phyloP scores from a whole-genome alignment of 2,888 invertebrate genomes.

The Helicoverpa assulta region DNA sequence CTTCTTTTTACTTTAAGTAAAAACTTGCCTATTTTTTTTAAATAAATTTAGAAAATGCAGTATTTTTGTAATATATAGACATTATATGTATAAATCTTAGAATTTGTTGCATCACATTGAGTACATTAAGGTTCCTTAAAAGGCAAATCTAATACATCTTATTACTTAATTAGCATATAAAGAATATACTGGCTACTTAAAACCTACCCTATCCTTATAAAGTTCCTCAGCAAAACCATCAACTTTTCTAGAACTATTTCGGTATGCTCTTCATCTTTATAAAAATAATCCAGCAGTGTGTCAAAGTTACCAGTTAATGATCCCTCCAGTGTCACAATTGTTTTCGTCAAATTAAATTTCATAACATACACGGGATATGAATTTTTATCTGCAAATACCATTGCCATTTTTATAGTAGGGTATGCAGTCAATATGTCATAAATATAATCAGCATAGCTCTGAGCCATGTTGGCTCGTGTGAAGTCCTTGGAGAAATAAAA shows the following conservation, averaged over 20 bases:
- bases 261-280: slow-evolving; percentile 54
- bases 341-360: slow-evolving; percentile 66
- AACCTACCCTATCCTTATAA: slow-evolving; percentile 80
- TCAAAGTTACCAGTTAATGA: slow-evolving; percentile 47
- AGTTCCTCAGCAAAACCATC: slow-evolving; percentile 75
- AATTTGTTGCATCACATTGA: no score
- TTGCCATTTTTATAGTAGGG: slow-evolving; percentile 77
- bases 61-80: no score
- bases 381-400: slow-evolving; percentile 72
- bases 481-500: slow-evolving; percentile 76
- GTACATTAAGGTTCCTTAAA: background rate
- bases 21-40: no score
- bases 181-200: background rate
- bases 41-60: no score
- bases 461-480: slow-evolving; percentile 45
- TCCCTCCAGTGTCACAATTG: slow-evolving; percentile 22
- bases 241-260: slow-evolving; percentile 69
- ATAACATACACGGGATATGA: slow-evolving; percentile 76
- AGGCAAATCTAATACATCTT: background rate
- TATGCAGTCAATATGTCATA: slow-evolving; percentile 79
- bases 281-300: slow-evolving; percentile 73
- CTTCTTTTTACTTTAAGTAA: no score
- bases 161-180: background rate
- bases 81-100: no score
- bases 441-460: slow-evolving; percentile 75